Evolutionary conservation across 2,113 vertebrate genomes (phyloP).

Genomic region (Coreoperca whiteheadi): DNA sequence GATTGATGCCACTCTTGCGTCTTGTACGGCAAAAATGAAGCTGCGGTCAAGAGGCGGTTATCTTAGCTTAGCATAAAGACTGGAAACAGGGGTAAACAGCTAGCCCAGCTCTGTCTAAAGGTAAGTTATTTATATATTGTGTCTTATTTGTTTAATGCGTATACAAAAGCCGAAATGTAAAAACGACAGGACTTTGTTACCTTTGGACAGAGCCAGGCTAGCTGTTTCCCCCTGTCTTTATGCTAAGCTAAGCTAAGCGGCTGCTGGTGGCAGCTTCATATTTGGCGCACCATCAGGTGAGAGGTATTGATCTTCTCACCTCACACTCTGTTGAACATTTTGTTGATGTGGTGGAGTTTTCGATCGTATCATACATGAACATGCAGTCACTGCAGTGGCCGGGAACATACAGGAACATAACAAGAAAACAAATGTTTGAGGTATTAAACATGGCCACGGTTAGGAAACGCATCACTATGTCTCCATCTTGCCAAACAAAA

Average conservation of each 20-base stretch:
- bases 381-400: not conserved
- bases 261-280: not conserved
- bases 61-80: conserved; percentile 11
- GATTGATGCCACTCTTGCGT: not conserved
- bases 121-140: not conserved
- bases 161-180: too few relatives aligned
- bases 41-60: not conserved
- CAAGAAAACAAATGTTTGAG: conserved; percentile 36
- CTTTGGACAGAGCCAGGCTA: not conserved
- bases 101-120: not conserved
- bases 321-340: not conserved
- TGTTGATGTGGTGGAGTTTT: not conserved
- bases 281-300: not conserved
- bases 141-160: not conserved
- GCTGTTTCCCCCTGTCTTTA: not conserved
- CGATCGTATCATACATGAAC: not conserved
- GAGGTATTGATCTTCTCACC: not conserved
- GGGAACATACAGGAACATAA: not conserved
- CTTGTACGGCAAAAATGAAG: not conserved
- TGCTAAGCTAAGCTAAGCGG: not conserved
- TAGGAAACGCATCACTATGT: not conserved
- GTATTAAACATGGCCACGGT: conserved; percentile 45
- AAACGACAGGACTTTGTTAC: not conserved
- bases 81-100: not conserved
- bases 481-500: conserved; percentile 3